Base-by-base conservation (phyloP, 2,888 invertebrate species). In the Caenorhabditis auriculariae region DNA sequence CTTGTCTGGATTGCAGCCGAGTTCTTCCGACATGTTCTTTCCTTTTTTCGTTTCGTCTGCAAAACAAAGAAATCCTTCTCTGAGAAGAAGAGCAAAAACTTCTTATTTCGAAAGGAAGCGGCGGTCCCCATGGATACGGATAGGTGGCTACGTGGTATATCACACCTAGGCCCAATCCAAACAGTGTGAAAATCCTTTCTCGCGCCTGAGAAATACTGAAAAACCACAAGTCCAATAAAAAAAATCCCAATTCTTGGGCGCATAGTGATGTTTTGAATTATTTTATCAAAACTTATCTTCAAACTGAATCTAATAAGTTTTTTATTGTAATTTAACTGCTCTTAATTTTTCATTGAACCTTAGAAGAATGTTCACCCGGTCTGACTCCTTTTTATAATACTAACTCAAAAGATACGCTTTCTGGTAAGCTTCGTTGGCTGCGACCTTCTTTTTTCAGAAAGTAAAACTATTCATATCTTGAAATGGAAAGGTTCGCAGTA, bases 141-240 rank as follows among this genome's bases (percentile, higher is more conserved):
- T 51, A 69, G 3, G 69, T 69, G n/a, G 59, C 63, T 9, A 69
- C 48, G 21, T 69, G 69, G 47, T 66, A 69, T 21, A 66, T 19
- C n/a, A 59, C 63, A 19, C 69, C 65, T 2, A 69, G 28, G 2
- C 29, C 49, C 6, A 69, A 43, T 3, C 69, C 69, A 37, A 69
- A 51, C 4, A 69, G 62, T 2, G 69, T 69, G 63, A 62, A 69
- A 21, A 60, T 56, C 6, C 69, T 45, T 28, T 69, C 69, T 23
- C 66, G 60, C 2, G 56, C 59, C 21, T 63, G 52, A 0, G 69
- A 69, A 28, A 69, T 55, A 44, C 69, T 69, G 51, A 35, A 62
- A 35, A 27, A 17, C n/a, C n/a, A n/a, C n/a, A n/a, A n/a, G n/a
- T n/a, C n/a, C n/a, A n/a, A n/a, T n/a, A n/a, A n/a, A n/a, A n/a